Evolutionary conservation across 2,888 invertebrate genomes (phyloP), one percentile per base, ranked within the genome.

Genomic region (Apoda limacodes): DNA sequence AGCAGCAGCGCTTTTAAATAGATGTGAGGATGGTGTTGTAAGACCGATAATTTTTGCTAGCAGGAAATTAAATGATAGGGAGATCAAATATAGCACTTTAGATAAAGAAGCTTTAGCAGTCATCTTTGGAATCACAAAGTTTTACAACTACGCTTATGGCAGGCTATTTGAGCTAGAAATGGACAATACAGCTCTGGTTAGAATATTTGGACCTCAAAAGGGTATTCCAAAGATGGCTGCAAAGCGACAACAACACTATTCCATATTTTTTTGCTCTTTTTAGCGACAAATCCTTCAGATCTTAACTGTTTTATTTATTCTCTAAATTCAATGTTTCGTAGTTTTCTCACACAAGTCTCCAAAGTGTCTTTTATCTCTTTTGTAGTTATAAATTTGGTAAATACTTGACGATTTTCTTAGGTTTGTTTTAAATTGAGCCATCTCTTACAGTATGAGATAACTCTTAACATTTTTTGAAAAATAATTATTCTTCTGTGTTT

Each of bases 41-140:
- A 28, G 19, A 26, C 42, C 39, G 10, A 32, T 46, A 14, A 39
- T 41, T 4, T 46, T 17, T 35, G 43, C 39, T 6, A 43, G 42
- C 22, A 42, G 39, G 30, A 40, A 39, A 30, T 30, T 43, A 20
- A 43, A 22, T 25, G 11, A 25, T n/a, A 25, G 9, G 15, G 36
- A 40, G 32, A 24, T 33, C 25, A 46, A 36, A 24, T 47, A 47
- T 28, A 3, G 26, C 3, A 14, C 35, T 1, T 24, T 50, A 2
- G 47, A 46, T 19, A 45, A 46, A 26, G 48, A 50, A 15, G 47
- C 45, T 2, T 12, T 42, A 24, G 43, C 50, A 11, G 35, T 48
- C 1, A 32, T 50, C 9, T 49, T 43, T 43, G 47, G 44, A 2
- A 13, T 46, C 3, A 45, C 38, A 7, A 46, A 46, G 32, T 48